These are phyloP conservation scores for Lamprotornis superbus DNA, from an alignment of 2,113 vertebrate species.

Conservation along the genomic window DNA sequence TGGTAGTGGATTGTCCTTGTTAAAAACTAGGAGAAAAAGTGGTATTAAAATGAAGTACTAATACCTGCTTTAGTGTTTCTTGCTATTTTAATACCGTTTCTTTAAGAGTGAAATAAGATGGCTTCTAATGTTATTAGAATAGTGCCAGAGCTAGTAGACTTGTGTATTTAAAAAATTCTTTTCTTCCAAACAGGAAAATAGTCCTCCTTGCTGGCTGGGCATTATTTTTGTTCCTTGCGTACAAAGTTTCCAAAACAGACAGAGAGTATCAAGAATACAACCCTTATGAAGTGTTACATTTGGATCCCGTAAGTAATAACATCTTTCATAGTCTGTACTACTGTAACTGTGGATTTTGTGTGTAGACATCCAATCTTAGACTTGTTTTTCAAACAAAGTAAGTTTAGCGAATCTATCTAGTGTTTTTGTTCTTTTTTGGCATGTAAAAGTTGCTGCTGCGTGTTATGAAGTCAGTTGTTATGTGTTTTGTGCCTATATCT, in stretches of 20 bases:
- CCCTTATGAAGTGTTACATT: slow-evolving; percentile 92
- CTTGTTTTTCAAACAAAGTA: neutral
- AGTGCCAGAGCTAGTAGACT: neutral
- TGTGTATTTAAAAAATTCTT: slow-evolving; percentile 27
- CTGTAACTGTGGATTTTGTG: neutral
- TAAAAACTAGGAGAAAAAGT: neutral
- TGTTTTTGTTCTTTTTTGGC: neutral
- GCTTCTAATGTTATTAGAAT: neutral
- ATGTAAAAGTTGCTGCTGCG: neutral
- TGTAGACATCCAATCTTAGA: neutral
- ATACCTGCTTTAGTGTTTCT: neutral
- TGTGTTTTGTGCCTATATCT: neutral
- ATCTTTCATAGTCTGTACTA: neutral
- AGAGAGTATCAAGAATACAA: slow-evolving; percentile 98
- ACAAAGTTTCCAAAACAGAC: slow-evolving; percentile 98
- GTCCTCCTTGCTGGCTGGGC: slow-evolving; percentile 94
- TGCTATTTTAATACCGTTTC: neutral
- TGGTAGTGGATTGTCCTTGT: neutral
- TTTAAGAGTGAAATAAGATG: neutral
- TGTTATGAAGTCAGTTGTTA: neutral
- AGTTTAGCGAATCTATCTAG: neutral
- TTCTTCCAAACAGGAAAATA: slow-evolving; percentile 84
- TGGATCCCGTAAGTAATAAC: slow-evolving; percentile 89
- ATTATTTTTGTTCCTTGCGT: slow-evolving; percentile 93
- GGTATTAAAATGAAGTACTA: neutral